Evolutionary conservation across 2,888 invertebrate genomes (phyloP).

Genomic region (Pristionchus mayeri): DNA sequence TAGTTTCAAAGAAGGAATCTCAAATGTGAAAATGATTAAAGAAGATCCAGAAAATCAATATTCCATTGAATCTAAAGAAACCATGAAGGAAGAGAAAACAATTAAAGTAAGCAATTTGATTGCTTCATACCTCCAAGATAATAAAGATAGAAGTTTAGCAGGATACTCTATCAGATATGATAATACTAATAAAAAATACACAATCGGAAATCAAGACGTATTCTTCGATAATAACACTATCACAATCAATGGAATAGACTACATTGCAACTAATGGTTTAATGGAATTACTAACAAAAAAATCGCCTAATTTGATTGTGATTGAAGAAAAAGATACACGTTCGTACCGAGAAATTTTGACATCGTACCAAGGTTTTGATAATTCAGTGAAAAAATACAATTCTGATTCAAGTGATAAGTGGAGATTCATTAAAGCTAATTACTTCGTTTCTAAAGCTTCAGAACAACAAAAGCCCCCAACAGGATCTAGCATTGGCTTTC

Average conservation of each 20-base stretch:
- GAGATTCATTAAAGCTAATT: constrained; percentile 61
- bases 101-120: constrained; percentile 56
- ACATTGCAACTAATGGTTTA: constrained; percentile 56
- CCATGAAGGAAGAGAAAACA: constrained; percentile 50
- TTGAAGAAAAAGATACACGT: constrained; percentile 54
- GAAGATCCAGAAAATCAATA: background rate
- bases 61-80: background rate
- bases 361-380: constrained; percentile 60
- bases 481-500: constrained; percentile 40
- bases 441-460: constrained; percentile 51
- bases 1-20: constrained; percentile 45
- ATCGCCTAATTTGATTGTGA: constrained; percentile 56
- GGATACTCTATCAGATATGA: constrained; percentile 58
- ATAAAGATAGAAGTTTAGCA: constrained; percentile 59
- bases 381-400: constrained; percentile 59
- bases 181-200: constrained; percentile 50
- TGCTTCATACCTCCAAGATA: constrained; percentile 60
- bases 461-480: background rate
- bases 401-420: constrained; percentile 64
- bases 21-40: background rate
- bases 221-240: constrained; percentile 59
- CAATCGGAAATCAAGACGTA: constrained; percentile 62
- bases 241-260: constrained; percentile 52
- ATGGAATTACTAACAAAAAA: constrained; percentile 64
- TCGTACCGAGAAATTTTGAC: constrained; percentile 58